Conservation (phyloP, 23 tunicate species). For the Halocynthia aurantium region DNA sequence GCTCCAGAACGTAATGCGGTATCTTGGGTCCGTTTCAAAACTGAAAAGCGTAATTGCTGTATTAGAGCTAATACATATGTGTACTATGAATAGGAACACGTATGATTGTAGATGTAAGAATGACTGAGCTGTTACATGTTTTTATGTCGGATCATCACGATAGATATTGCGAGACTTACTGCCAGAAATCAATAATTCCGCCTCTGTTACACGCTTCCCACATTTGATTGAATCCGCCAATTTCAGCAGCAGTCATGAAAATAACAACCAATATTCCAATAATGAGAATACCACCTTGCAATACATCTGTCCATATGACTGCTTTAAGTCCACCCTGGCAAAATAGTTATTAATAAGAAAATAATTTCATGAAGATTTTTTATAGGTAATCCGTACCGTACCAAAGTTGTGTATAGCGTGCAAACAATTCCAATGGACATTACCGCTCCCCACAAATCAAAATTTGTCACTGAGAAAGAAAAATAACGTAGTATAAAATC, state of each 20-base stretch:
- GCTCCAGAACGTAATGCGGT: slow-evolving; percentile 72
- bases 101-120: too few species aligned
- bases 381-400: background rate
- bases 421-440: slow-evolving; percentile 64
- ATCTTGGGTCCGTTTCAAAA: slow-evolving; percentile 70
- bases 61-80: too few species aligned
- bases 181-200: slow-evolving; percentile 76
- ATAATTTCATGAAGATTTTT: background rate
- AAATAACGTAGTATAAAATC: background rate
- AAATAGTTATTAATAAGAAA: background rate
- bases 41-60: slow-evolving; percentile 13
- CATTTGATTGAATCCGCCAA: slow-evolving; percentile 59
- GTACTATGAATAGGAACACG: too few species aligned
- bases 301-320: slow-evolving; percentile 92
- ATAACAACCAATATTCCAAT: slow-evolving; percentile 61
- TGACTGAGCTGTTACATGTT: too few species aligned
- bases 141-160: too few species aligned
- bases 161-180: slow-evolving; percentile 12
- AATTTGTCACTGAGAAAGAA: slow-evolving; percentile 41
- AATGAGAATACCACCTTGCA: slow-evolving; percentile 60
- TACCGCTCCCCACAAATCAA: slow-evolving; percentile 65
- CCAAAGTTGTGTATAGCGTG: slow-evolving; percentile 69
- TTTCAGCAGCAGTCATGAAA: slow-evolving; percentile 39
- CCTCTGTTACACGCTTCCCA: slow-evolving; percentile 54
- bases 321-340: slow-evolving; percentile 86